Conservation (phyloP, 2,797 vertebrate species). For the Enteromius treurensis region DNA sequence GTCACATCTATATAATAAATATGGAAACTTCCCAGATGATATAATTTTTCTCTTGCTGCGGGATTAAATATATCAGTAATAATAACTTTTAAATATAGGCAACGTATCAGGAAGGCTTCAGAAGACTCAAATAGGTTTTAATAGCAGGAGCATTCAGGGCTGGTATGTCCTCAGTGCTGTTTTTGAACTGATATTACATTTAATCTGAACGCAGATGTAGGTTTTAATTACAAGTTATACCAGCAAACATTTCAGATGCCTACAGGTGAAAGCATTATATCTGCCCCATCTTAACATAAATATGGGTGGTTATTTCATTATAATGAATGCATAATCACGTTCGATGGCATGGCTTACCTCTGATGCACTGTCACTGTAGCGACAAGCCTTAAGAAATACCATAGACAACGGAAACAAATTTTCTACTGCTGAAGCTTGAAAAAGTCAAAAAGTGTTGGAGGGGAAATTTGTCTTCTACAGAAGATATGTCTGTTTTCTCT, state of each 20-base stretch:
- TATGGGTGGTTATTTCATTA: conserved; percentile 57
- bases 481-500: conserved; percentile 57
- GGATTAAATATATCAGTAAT: conserved; percentile 98
- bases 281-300: conserved; percentile 58
- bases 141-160: conserved; percentile 63
- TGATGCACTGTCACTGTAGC: conserved; percentile 41
- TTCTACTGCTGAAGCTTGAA: conserved; percentile 21
- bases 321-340: conserved; percentile 60
- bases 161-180: conserved; percentile 60
- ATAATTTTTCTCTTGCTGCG: conserved; percentile 89
- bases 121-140: conserved; percentile 80
- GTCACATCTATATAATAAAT: conserved; percentile 97
- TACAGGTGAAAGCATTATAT: conserved; percentile 67
- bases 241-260: conserved; percentile 72
- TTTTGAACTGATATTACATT: conserved; percentile 71
- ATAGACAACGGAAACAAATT: conserved; percentile 56
- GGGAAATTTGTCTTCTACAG: conserved; percentile 27
- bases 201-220: conserved; percentile 71
- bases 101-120: conserved; percentile 86
- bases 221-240: conserved; percentile 72
- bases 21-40: conserved; percentile 91
- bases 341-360: conserved; percentile 41
- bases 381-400: conserved; percentile 53
- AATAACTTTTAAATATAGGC: conserved; percentile 94
- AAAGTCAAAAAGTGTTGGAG: conserved; percentile 15